Base-by-base conservation (phyloP, 1,140 invertebrate species). In the Lineus longissimus region DNA sequence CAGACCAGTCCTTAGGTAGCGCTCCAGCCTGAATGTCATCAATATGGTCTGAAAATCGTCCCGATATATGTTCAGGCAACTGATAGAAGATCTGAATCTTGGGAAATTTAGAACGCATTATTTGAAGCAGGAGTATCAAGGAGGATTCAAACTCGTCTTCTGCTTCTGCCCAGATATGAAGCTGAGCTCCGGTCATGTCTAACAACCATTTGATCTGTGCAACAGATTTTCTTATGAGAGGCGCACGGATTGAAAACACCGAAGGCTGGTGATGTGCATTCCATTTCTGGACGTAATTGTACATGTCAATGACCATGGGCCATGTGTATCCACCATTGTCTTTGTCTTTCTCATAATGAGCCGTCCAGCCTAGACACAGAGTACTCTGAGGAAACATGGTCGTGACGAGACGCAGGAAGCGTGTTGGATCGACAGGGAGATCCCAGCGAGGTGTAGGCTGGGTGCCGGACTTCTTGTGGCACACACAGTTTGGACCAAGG, bases 361-460 rank as follows among this genome's bases (percentile, higher is more conserved):
- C 94, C 1, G 90, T 93, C 94, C 94, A 96, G 17, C 94, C 94
- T 19, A 93, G 81, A 1, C 92, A 94, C 9, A 95, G 77, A 0
- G 88, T 88, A 1, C 86, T 84, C 9, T 87, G 81, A 0, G 88
- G 86, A 64, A 91, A 88, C 47, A 84, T 78, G 19, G 85, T 82
- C 0, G 82, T 81, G 66, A 84, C 65, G 72, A 84, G 30, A 70
- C 73, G 66, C 78, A 90, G 76, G 78, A 95, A 95, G 23, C 82
- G 73, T 1, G 78, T 81, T 0, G 89, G 79, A 75, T 93, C 86
- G 0, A 95, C 87, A 1, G 88, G 86, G 15, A 36, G 33, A 15
- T 36, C 33, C 33, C 33, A 36, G 4, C 33, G 4, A 15, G 33
- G 33, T 36, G 33, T 36, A 7, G 33, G 33, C 33, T 36, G 33